These are phyloP conservation scores for Sylvilagus floridanus DNA, from an alignment of 2,797 vertebrate species.

Conservation along the genomic window DNA sequence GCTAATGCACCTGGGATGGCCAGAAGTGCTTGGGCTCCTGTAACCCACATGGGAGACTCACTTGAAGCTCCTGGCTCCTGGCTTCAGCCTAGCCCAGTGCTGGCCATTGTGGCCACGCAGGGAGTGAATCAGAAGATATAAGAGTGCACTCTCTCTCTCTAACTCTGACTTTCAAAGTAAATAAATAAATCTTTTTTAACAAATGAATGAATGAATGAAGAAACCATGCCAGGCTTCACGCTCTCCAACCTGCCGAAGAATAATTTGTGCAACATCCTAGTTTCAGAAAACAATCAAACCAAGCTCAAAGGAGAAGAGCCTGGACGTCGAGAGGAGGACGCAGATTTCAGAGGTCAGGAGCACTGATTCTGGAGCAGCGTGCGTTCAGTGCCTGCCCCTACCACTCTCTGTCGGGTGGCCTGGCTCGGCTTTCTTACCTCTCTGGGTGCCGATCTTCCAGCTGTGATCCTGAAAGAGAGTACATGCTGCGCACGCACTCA, in stretches of 20 bases:
- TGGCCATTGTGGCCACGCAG: no score
- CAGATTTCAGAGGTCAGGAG: background rate
- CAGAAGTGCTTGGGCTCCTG: no score
- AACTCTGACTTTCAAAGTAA: no score
- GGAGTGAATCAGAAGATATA: no score
- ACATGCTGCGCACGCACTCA: background rate
- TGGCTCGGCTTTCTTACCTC: background rate
- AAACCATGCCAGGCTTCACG: background rate
- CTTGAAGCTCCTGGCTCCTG: no score
- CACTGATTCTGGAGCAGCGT: background rate
- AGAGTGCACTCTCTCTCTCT: no score
- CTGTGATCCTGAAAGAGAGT: background rate
- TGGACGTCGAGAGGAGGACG: background rate
- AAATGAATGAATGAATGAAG: background rate
- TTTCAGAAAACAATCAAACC: background rate
- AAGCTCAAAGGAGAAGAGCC: background rate
- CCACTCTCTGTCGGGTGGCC: background rate
- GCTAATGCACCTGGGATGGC: no score
- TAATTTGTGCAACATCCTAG: background rate
- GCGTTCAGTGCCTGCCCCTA: background rate
- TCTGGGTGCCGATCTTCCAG: background rate
- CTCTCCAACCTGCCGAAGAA: background rate
- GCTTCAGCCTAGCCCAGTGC: no score
- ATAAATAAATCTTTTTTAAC: background rate
- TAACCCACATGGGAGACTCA: no score